A percentile compares a stretch with the other conserved stretches of the same genome.
Evolutionary conservation across 1,140 invertebrate genomes (phyloP).

Genomic region (Pseudachorutes palmiensis): DNA sequence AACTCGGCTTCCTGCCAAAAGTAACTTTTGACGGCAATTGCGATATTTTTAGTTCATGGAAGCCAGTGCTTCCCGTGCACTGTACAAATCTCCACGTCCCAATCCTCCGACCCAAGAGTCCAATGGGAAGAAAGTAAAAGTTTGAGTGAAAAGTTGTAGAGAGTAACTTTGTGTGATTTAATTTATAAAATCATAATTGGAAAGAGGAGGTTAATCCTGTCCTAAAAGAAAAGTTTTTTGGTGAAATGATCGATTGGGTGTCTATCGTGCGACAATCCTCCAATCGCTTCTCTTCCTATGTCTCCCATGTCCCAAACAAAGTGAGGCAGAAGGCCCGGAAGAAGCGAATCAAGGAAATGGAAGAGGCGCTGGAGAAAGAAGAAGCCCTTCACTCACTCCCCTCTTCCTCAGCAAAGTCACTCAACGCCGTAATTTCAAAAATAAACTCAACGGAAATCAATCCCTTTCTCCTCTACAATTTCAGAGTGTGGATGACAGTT

Average conservation of each 20-base stretch:
- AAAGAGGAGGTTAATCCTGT: background rate
- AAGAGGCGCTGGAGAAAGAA: conserved; percentile 3
- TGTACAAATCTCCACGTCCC: too few relatives aligned
- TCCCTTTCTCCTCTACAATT: too few relatives aligned
- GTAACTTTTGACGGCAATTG: background rate
- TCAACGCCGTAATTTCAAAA: too few relatives aligned
- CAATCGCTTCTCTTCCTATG: conserved; percentile 57
- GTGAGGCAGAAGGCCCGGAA: conserved; percentile 50
- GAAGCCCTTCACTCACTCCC: too few relatives aligned
- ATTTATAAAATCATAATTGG: conserved; percentile 9
- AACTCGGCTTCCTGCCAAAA: background rate
- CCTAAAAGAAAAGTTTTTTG: background rate
- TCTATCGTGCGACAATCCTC: conserved; percentile 63
- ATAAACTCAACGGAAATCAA: too few relatives aligned
- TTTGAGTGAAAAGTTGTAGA: conserved; percentile 1
- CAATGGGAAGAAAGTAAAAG: background rate
- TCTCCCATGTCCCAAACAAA: conserved; percentile 55
- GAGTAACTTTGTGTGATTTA: background rate
- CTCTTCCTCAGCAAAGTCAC: background rate
- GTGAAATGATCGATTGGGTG: conserved; percentile 66
- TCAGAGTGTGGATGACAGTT: too few relatives aligned
- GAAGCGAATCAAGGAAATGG: conserved; percentile 27
- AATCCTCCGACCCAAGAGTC: too few relatives aligned
- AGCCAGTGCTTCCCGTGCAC: too few relatives aligned
- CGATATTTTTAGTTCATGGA: conserved; percentile 7